Percentiles rank a stretch among this genome's conserved stretches.
These are phyloP conservation scores for Dryobota labecula DNA, from an alignment of 2,888 invertebrate genomes.

Conservation along the genomic window DNA sequence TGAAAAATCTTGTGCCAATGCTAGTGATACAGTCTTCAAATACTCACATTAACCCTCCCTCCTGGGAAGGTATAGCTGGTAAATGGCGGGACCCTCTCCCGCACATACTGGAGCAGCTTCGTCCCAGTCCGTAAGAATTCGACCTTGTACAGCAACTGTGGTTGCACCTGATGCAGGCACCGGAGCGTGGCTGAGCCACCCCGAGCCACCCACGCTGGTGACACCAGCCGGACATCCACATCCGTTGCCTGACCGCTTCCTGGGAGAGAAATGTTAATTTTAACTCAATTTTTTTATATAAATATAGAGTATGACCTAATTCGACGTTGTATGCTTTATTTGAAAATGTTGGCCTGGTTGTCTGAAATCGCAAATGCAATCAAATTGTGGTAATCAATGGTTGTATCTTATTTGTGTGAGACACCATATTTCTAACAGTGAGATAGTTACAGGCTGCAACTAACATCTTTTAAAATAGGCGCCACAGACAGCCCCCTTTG, in stretches of 20 bases:
- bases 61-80: slow-evolving; percentile 92
- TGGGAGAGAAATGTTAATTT: slow-evolving; percentile 60
- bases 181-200: slow-evolving; percentile 93
- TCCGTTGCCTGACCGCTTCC: slow-evolving; percentile 88
- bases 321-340: too few species aligned
- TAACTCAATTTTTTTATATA: neutral
- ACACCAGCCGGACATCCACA: slow-evolving; percentile 92
- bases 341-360: too few species aligned
- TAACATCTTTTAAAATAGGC: too few species aligned
- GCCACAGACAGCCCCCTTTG: too few species aligned
- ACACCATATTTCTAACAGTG: too few species aligned
- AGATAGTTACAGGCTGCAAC: too few species aligned
- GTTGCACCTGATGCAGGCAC: slow-evolving; percentile 94
- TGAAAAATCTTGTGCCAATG: too few species aligned
- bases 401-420: too few species aligned
- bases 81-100: slow-evolving; percentile 94
- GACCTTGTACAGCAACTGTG: slow-evolving; percentile 94
- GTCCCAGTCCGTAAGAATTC: slow-evolving; percentile 88
- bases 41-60: slow-evolving; percentile 94
- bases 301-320: slow-evolving; percentile 6
- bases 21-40: neutral
- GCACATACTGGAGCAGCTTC: slow-evolving; percentile 95
- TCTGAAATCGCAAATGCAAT: too few species aligned
- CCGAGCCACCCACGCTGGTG: slow-evolving; percentile 94
- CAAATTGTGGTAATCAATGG: too few species aligned